Conservation (phyloP, 2,113 vertebrate genomes). For the Stegastes partitus region DNA sequence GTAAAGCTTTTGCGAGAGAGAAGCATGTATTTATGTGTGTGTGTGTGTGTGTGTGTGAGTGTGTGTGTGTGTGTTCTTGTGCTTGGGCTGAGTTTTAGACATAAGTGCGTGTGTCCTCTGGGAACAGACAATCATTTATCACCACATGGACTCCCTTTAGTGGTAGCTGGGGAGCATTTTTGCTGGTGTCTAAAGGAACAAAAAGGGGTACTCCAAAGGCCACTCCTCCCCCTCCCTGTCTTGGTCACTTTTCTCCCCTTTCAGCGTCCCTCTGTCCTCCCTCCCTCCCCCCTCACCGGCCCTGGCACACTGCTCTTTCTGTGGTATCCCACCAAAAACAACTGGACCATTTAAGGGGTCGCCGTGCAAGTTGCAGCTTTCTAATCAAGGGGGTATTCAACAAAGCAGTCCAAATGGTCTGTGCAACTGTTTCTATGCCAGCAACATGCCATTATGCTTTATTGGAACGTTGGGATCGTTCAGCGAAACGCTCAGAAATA, state of each 20-base stretch:
- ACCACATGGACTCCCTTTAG: conserved; percentile 35
- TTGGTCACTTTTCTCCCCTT: conserved; percentile 23
- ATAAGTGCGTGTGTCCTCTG: conserved; percentile 14
- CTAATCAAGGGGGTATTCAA: conserved; percentile 41
- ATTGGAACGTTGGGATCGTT: conserved; percentile 8
- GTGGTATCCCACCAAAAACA: conserved; percentile 60
- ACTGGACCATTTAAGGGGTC: conserved; percentile 54
- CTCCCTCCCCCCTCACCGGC: neutral
- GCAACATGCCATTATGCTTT: conserved; percentile 13
- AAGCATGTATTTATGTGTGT: conserved; percentile 23
- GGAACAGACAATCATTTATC: conserved; percentile 53
- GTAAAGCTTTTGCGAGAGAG: conserved; percentile 24
- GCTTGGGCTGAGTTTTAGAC: neutral
- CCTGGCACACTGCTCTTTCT: conserved; percentile 56
- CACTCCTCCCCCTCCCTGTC: conserved; percentile 26
- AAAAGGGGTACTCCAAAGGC: conserved; percentile 41
- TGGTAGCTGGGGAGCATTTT: conserved; percentile 40
- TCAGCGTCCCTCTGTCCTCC: conserved; percentile 26
- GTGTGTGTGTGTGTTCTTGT: neutral
- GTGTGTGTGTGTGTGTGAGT: neutral
- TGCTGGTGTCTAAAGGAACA: conserved; percentile 58
- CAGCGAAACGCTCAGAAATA: conserved; percentile 45
- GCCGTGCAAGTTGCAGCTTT: conserved; percentile 36
- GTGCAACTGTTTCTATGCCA: conserved; percentile 9
- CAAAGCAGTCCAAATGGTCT: conserved; percentile 18